Evolutionary conservation across 2,113 vertebrate species (phyloP), one percentile per base, ranked within the genome.

Genomic region (Pteruthius melanotis): DNA sequence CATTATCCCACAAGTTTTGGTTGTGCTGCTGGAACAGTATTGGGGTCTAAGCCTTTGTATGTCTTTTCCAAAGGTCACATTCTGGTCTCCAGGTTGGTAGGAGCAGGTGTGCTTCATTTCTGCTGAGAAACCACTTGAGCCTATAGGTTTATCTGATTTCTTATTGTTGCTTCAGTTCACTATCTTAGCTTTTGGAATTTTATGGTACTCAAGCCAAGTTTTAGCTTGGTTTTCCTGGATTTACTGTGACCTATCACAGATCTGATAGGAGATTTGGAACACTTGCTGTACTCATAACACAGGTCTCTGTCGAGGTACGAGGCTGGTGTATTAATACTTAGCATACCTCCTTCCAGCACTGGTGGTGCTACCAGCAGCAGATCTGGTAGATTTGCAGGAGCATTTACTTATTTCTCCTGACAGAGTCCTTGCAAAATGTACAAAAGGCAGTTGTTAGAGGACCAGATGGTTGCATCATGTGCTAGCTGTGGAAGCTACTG

Each of bases 401-500:
- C n/a, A 20, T 74, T 80, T 75, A 35, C 33, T 74, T 88, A 18
- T 68, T 7, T 47, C 33, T 93, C 40, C 70, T 93, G 64, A 57
- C 44, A 83, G 44, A 45, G 56, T 86, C 26, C 27, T 77, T 81
- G 56, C 64, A 86, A 80, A 86, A 44, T 26, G 13, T 74, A 92
- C 68, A 95, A 93, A 93, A 92, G 76, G 24, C 80, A 87, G 80
- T 95, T 94, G 80, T 94, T 83, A 50, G 35, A 65, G 33, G 27
- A 89, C 83, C 47, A 85, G 42, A 83, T 88, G 42, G 39, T 93
- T 96, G 76, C 24, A 57, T 95, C 71, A 40, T 93, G 79, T 87
- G 84, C 89, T 94, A 56, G 69, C 77, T 87, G 49, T 93, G 45
- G 47, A 93, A 93, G 79, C 60, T 93, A 3, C 40, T 92, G 52